phyloP scores from a whole-genome alignment of 2,888 invertebrate genomes.

The Ptychoptera contaminata region DNA sequence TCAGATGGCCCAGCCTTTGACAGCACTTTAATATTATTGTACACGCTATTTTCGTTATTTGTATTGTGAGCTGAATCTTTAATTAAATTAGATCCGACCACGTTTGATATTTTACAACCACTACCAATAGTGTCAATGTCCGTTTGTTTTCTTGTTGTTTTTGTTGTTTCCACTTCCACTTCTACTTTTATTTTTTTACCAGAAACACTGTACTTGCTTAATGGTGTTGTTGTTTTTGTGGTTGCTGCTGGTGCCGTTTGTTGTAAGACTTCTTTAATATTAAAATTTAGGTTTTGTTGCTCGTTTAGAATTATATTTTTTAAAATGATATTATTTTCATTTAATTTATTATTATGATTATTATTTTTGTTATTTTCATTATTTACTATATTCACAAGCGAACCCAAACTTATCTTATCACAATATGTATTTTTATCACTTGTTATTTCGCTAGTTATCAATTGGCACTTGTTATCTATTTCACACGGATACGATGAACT shows the following conservation, averaged over 20 bases:
- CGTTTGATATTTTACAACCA: constrained; percentile 5
- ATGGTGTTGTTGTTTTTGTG: background rate
- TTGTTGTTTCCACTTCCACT: constrained; percentile 3
- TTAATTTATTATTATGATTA: background rate
- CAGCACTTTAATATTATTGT: background rate
- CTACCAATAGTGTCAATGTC: constrained; percentile 11
- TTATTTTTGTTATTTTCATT: background rate
- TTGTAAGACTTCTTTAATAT: no score
- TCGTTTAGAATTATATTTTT: background rate
- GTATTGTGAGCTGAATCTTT: constrained; percentile 1
- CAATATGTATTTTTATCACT: no score
- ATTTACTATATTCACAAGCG: no score
- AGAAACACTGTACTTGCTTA: background rate
- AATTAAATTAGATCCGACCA: constrained; percentile 8
- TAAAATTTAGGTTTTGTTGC: no score
- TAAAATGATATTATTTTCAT: background rate
- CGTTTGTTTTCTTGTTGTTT: constrained; percentile 5
- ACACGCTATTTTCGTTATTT: no score
- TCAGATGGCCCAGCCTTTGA: background rate
- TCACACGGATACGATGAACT: no score
- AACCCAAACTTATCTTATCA: no score
- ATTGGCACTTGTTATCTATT: no score
- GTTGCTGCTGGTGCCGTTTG: background rate
- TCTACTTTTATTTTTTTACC: background rate
- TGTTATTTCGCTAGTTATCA: no score